Conservation (phyloP, 2,797 vertebrate species). For the Eurystomus glaucurus region DNA sequence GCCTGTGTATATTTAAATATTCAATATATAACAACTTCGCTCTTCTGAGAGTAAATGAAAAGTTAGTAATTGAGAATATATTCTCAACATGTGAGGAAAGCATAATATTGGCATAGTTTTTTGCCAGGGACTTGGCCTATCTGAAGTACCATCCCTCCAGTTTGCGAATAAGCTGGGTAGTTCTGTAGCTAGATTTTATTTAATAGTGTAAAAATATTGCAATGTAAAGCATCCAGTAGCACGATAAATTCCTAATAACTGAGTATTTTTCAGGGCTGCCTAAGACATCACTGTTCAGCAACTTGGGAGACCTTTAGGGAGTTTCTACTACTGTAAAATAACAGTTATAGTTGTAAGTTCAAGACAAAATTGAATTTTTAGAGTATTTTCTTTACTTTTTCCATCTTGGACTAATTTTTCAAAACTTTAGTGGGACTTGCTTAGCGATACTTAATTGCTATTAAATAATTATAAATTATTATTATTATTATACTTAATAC, state of each 20-base stretch:
- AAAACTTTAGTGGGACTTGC: not conserved
- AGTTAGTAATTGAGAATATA: fast-evolving
- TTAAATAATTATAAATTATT: not conserved
- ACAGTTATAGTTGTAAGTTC: not conserved
- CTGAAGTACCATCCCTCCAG: not conserved
- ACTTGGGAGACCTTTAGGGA: not conserved
- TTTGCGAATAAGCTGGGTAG: not conserved
- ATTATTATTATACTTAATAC: too few relatives aligned
- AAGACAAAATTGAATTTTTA: not conserved
- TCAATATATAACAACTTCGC: not conserved
- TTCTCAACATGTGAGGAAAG: not conserved
- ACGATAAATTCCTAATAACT: not conserved
- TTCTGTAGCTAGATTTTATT: not conserved
- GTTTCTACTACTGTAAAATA: not conserved
- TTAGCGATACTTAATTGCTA: not conserved
- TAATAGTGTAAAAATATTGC: not conserved
- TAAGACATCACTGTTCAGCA: not conserved
- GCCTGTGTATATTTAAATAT: not conserved
- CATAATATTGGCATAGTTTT: not conserved
- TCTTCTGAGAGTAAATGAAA: not conserved
- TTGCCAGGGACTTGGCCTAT: not conserved
- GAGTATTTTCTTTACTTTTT: not conserved
- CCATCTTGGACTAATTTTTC: not conserved
- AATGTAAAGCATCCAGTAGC: not conserved
- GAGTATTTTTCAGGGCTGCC: not conserved